Evolutionary conservation across 2,888 invertebrate species (phyloP), one percentile per base, ranked within the genome.

Genomic region (Tillus elongatus): DNA sequence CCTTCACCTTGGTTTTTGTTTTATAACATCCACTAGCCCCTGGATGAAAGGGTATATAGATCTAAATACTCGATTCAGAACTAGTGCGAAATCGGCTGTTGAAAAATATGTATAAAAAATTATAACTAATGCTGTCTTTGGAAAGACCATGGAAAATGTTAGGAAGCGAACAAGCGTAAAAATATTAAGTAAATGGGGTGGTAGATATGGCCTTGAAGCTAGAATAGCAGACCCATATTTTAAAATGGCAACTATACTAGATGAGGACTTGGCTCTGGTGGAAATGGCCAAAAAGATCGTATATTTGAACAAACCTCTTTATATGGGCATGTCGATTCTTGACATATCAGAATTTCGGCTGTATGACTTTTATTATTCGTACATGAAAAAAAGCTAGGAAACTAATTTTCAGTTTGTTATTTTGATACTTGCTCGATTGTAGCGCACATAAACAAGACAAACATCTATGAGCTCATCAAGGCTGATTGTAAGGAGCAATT

Each of bases 281-380:
- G 41, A 51, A 40, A 10, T 46, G 15, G 41, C 35, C 11, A 35
- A 37, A 27, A 14, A 39, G 10, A 31, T 45, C 27, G 36, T 46
- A 4, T 31, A 30, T 15, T 44, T 44, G n/a, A 45, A 46, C 19
- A 51, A 51, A 33, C 49, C 48, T 2, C 47, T 51, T n/a, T 48
- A 49, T 32, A 35, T 44, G 2, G 48, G 50, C 6, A 37, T 49
- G 30, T 4, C 41, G 13, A 41, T 52, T 30, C 40, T 50, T 15
- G 49, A 52, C n/a, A 32, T 52, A 16, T 43, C 50, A 12, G 50
- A 51, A 37, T 38, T 34, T 9, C 37, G 34, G 4, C 19, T 49
- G 8, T 48, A 50, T 36, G 36, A 50, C 16, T 51, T 50, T 37
- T 47, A 47, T 32, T 50, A 46, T 34, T n/a, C n/a, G n/a, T n/a